phyloP scores from a whole-genome alignment of 2,888 invertebrate genomes.

The Serrognathus titanus region DNA sequence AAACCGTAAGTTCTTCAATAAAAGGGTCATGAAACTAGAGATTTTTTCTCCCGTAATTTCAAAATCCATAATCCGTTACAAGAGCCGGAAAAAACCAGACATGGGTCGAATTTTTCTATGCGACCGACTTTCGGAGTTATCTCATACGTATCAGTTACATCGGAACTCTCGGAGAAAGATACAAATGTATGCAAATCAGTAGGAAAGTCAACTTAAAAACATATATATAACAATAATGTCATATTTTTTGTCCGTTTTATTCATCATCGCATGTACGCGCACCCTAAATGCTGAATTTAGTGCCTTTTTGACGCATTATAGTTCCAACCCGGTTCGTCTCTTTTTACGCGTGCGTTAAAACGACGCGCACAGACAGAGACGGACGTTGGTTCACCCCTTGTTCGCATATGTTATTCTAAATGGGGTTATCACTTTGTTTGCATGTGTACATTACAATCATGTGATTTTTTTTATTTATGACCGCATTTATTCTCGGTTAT shows the following conservation, averaged over 20 bases:
- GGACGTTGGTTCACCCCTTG: slow-evolving; percentile 16
- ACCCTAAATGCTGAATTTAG: slow-evolving; percentile 23
- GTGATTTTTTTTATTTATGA: slow-evolving; percentile 26
- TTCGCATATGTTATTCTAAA: slow-evolving; percentile 14
- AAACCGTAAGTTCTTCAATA: too few relatives aligned
- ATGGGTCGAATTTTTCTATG: slow-evolving; percentile 1
- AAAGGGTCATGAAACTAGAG: too few relatives aligned
- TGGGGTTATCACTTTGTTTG: slow-evolving; percentile 29
- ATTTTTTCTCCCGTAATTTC: too few relatives aligned
- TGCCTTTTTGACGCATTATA: slow-evolving; percentile 21
- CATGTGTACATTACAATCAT: slow-evolving; percentile 25
- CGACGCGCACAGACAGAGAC: slow-evolving; percentile 10
- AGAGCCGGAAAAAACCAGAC: slow-evolving; percentile 1
- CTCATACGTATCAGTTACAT: slow-evolving; percentile 15
- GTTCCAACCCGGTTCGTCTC: slow-evolving; percentile 10
- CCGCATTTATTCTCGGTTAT: slow-evolving; percentile 26
- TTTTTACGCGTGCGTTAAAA: neutral
- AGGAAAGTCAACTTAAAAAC: slow-evolving; percentile 23
- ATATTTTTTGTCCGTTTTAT: slow-evolving; percentile 20
- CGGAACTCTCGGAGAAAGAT: neutral
- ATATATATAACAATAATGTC: slow-evolving; percentile 30
- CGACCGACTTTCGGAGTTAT: slow-evolving; percentile 11
- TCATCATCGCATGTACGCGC: slow-evolving; percentile 8
- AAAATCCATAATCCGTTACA: neutral
- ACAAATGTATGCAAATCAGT: slow-evolving; percentile 8